Evolutionary conservation across 1,140 invertebrate species (phyloP), one percentile per base, ranked within the genome.

Genomic region (Phortica variegata): DNA sequence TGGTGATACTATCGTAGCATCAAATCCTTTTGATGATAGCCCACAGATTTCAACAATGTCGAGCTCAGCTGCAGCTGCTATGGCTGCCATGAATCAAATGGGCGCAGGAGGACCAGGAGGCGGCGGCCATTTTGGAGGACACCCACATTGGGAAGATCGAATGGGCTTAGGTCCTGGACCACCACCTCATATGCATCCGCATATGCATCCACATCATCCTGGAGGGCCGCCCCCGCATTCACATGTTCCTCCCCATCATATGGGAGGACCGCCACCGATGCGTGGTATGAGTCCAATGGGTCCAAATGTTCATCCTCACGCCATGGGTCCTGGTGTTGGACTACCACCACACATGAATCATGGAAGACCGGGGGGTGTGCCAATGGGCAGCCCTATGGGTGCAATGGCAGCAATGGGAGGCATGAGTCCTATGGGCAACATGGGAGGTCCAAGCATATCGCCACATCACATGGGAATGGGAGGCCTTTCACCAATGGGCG

Each of bases 21-120:
- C 90, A 44, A 96, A 96, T 79, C 93, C 93, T 19, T 96, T 97
- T 78, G 94, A 97, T 78, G 94, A 97, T 66, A 90, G 87, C 9
- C 90, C 91, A 17, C 82, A 85, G 78, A 63, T 59, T 8, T 60
- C 65, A 26, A 59, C 61, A 7, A 71, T 74, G 63, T 70, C 70
- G 3, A 71, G 61, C 19, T 66, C 63, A 3, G 65, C 62, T 8
- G 60, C 61, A 13, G 77, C 81, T 50, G 85, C 83, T 77, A 79
- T 78, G 60, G 63, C 63, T 17, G 85, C 86, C 77, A 79, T 78
- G 60, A 80, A 80, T 52, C 81, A 81, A 63, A 69, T 72, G 60
- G 58, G 60, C 6, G 65, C 52, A 18, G 54, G 60, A 3, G 62
- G 63, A n/a, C 68, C 61, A 0, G 61, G 62, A 6, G 63, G 58